Evolutionary conservation across 2,797 vertebrate genomes (phyloP), one percentile per base, ranked within the genome.

Genomic region (Buphagus erythrorhynchus): DNA sequence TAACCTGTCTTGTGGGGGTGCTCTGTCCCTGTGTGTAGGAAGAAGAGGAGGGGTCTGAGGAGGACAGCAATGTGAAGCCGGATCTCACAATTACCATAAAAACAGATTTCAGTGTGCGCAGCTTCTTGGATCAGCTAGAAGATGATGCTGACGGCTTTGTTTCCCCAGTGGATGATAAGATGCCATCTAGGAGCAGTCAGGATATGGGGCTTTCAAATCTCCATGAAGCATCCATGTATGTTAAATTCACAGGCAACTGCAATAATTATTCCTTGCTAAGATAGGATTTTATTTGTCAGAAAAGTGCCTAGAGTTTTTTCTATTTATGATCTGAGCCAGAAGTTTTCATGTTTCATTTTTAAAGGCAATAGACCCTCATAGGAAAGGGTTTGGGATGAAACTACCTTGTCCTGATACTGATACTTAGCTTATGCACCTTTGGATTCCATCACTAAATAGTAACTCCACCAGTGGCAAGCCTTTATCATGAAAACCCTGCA

Each of bases 201-300:
- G 99, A 99, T 94, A 99, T 99, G 94, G 98, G 98, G 52, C 98
- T 99, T 91, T 99, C 99, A 75, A 99, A 99, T 93, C 98, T 99
- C 80, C 99, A 99, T 88, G 98, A 99, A 5, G 99, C 99, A 88
- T 99, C 99, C 85, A 98, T 98, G 99, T 99, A 98, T 18, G 98
- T 97, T 65, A 18, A 36, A 55, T 83, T 95, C 11, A n/a, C 29
- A 73, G 49, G 48, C 84, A 85, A 63, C 33, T 57, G 59, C 14
- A 45, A 11, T 67, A 71, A 29, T 55, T 79, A 24, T 55, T 90
- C 88, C 62, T 88, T 81, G 55, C 42, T 54, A 16, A 84, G 26
- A 31, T 24, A 63, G 4, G 12, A 24, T 67, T 81, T 74, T 68
- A 26, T 74, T 83, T 90, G 49, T 67, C 24, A 54, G 40, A 40